These are phyloP conservation scores for Apistogramma diplotaenia DNA, from an alignment of 2,113 vertebrate genomes.

Conservation along the genomic window DNA sequence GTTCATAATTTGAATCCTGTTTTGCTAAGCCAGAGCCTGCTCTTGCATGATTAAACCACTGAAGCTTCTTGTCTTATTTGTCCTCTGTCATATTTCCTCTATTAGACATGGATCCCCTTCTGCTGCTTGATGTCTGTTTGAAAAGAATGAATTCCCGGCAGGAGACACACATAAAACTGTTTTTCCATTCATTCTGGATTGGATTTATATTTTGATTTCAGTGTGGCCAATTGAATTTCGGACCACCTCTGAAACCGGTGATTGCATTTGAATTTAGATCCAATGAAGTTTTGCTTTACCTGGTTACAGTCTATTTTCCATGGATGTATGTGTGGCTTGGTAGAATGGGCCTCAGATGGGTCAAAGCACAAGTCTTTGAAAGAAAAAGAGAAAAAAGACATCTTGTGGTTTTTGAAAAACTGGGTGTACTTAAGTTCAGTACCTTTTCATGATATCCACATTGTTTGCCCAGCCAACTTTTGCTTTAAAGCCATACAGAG, in stretches of 20 bases:
- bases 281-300: slow-evolving; percentile 19
- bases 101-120: slow-evolving; percentile 8
- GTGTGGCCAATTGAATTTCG: slow-evolving; percentile 26
- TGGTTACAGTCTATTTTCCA: slow-evolving; percentile 6
- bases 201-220: slow-evolving; percentile 30
- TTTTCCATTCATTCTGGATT: slow-evolving; percentile 36
- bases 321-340: not conserved
- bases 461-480: not conserved
- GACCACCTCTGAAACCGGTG: slow-evolving; percentile 32
- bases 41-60: not conserved
- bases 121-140: slow-evolving; percentile 4
- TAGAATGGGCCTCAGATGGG: not conserved
- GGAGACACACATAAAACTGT: not conserved
- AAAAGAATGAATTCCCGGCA: not conserved
- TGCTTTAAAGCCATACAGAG: not conserved
- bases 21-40: not conserved
- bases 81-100: slow-evolving; percentile 15
- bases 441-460: slow-evolving; percentile 1
- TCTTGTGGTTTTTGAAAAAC: slow-evolving; percentile 11
- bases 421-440: not conserved
- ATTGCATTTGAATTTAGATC: slow-evolving; percentile 33
- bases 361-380: slow-evolving; percentile 3
- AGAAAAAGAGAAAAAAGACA: not conserved
- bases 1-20: not conserved
- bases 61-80: slow-evolving; percentile 29